Percentiles rank a stretch among this genome's conserved stretches.
Evolutionary conservation across 2,113 vertebrate genomes (phyloP).

Genomic region (Lanius ludovicianus): DNA sequence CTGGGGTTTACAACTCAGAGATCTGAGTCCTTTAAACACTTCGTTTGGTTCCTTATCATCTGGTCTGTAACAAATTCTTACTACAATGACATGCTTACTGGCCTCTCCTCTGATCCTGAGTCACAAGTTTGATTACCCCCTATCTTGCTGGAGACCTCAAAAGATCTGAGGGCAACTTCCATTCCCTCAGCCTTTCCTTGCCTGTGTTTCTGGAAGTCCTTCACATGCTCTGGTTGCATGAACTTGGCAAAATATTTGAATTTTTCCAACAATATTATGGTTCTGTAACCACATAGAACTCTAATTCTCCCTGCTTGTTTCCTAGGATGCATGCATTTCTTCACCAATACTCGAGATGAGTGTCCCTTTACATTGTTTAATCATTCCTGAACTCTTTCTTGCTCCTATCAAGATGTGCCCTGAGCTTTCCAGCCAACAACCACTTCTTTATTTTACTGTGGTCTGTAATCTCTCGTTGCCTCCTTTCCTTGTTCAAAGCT

Average conservation of each 20-base stretch:
- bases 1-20: neutral
- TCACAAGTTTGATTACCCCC: neutral
- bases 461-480: neutral
- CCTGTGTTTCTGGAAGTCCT: neutral
- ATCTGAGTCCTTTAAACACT: neutral
- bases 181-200: neutral
- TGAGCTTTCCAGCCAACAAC: neutral
- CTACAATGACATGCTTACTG: neutral
- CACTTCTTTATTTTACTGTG: neutral
- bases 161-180: neutral
- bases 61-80: neutral
- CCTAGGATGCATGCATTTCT: neutral
- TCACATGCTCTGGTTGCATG: neutral
- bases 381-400: neutral
- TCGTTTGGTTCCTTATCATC: neutral
- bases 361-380: neutral
- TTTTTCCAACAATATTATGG: neutral
- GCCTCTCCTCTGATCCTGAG: neutral
- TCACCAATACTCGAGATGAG: neutral
- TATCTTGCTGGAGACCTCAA: neutral
- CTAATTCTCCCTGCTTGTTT: neutral
- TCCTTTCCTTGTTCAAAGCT: neutral
- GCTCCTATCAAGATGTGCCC: neutral
- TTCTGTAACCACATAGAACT: neutral
- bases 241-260: neutral